Evolutionary conservation across 2,888 invertebrate species (phyloP).

Genomic region (Tetragonula carbonaria): DNA sequence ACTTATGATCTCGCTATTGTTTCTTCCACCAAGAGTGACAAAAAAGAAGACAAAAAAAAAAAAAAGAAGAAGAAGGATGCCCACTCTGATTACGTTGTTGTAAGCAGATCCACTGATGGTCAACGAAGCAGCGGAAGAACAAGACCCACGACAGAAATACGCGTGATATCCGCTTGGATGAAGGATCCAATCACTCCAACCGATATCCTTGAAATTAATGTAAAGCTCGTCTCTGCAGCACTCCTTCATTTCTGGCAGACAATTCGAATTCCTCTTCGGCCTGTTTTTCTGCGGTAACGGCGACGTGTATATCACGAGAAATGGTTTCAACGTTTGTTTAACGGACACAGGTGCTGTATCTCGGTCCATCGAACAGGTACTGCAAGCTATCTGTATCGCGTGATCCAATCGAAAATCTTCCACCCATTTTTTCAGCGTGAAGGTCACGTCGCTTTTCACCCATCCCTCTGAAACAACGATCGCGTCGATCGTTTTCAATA

Average conservation of each 20-base stretch:
- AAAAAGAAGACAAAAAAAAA: neutral
- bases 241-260: constrained; percentile 89
- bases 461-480: constrained; percentile 88
- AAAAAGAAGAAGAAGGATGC: constrained; percentile 74
- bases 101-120: constrained; percentile 88
- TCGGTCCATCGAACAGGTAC: constrained; percentile 88
- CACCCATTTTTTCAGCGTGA: constrained; percentile 91
- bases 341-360: constrained; percentile 89
- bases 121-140: constrained; percentile 90
- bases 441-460: constrained; percentile 92
- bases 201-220: constrained; percentile 93
- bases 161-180: constrained; percentile 93
- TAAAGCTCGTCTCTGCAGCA: constrained; percentile 94
- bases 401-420: constrained; percentile 88
- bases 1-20: too few relatives aligned
- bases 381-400: constrained; percentile 91
- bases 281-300: constrained; percentile 88
- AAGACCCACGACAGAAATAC: constrained; percentile 94
- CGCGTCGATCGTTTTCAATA: neutral
- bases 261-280: constrained; percentile 88
- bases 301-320: constrained; percentile 92
- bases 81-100: constrained; percentile 90
- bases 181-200: constrained; percentile 96
- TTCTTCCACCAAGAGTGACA: constrained; percentile 3
- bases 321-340: constrained; percentile 89